phyloP scores from a whole-genome alignment of 2,888 invertebrate genomes.

The Diplolepis rosae region DNA sequence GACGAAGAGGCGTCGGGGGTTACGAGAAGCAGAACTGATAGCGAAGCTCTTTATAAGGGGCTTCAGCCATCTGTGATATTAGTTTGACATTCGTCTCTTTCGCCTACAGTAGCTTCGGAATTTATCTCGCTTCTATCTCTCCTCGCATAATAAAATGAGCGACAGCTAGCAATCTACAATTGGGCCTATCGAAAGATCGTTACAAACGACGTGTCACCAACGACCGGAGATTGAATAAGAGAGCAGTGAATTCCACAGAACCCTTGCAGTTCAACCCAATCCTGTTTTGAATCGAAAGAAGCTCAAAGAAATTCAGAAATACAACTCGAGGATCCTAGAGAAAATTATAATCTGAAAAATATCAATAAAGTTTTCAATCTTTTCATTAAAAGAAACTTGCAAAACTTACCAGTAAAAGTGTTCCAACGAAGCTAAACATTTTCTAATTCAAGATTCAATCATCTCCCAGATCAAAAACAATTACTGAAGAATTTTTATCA shows the following conservation, averaged over 20 bases:
- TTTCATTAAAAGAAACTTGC: too few relatives aligned
- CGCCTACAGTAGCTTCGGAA: conserved; percentile 9
- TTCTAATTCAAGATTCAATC: background rate
- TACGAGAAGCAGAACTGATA: conserved; percentile 53
- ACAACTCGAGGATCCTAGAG: background rate
- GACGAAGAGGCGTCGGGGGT: conserved; percentile 34
- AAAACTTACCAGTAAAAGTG: too few relatives aligned
- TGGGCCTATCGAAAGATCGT: background rate
- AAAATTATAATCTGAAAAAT: too few relatives aligned
- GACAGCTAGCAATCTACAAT: background rate
- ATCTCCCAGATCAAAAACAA: too few relatives aligned
- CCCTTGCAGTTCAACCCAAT: background rate
- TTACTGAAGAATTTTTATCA: background rate
- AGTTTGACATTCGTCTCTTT: conserved; percentile 49
- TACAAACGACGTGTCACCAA: background rate
- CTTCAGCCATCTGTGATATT: conserved; percentile 46
- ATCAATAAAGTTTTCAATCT: too few relatives aligned
- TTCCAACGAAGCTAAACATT: background rate
- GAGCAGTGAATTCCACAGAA: background rate
- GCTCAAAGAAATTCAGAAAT: background rate
- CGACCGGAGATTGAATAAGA: background rate
- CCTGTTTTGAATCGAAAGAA: background rate
- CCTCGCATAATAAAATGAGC: background rate
- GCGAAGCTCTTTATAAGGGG: conserved; percentile 59
- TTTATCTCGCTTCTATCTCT: conserved; percentile 19